phyloP scores from a whole-genome alignment of 1,140 invertebrate genomes.

The Bacillus rossius region DNA sequence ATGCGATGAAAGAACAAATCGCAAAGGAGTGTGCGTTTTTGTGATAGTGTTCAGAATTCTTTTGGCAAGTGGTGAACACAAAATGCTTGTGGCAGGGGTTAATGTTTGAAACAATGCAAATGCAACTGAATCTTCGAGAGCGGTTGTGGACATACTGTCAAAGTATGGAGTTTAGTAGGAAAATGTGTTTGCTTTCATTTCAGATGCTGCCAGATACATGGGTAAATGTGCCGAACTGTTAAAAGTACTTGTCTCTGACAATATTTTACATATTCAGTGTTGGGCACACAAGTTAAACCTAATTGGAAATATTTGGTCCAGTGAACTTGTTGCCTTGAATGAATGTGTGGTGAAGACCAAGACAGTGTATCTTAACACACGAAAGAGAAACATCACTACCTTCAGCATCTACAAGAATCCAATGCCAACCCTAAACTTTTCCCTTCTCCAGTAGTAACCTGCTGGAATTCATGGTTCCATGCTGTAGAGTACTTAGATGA shows the following conservation, averaged over 20 bases:
- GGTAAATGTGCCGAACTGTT: slow-evolving; percentile 2
- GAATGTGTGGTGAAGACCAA: slow-evolving; percentile 1
- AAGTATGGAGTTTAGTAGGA: slow-evolving; percentile 8
- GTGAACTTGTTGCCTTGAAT: slow-evolving; percentile 1
- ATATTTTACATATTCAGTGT: not conserved
- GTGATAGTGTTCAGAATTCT: slow-evolving; percentile 1
- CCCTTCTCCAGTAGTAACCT: not conserved
- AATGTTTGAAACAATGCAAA: not conserved
- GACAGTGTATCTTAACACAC: not conserved
- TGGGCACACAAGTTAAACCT: slow-evolving; percentile 6
- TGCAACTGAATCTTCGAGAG: not conserved
- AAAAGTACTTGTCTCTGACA: not conserved
- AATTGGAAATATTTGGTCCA: not conserved
- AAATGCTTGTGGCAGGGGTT: not conserved
- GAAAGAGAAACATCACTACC: slow-evolving; percentile 4
- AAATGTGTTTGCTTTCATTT: slow-evolving; percentile 1
- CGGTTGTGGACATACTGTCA: not conserved
- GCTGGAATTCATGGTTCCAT: slow-evolving; percentile 4
- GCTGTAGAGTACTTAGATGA: slow-evolving; percentile 3
- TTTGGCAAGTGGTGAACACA: not conserved
- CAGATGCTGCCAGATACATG: slow-evolving; percentile 9
- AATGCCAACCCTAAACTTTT: slow-evolving; percentile 1
- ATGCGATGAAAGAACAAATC: not conserved
- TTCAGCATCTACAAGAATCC: too few relatives aligned
- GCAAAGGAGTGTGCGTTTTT: slow-evolving; percentile 6